Evolutionary conservation across 2,797 vertebrate species (phyloP).

Genomic region (Rhinogobio ventralis): DNA sequence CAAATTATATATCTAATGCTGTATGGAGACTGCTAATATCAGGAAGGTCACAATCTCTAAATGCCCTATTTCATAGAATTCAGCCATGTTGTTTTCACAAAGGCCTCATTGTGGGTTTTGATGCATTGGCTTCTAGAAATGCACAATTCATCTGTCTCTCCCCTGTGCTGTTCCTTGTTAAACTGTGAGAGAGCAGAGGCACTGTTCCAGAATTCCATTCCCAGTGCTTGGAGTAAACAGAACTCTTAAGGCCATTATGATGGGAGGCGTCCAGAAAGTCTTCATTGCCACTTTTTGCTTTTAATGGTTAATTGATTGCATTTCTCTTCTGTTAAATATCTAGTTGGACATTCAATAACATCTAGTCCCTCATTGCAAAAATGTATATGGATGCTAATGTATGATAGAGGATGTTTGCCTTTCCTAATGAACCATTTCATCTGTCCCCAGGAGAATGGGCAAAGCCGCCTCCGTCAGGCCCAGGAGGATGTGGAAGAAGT

Average conservation of each 20-base stretch:
- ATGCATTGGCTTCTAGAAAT: slow-evolving; percentile 14
- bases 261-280: background rate
- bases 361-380: background rate
- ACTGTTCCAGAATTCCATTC: slow-evolving; percentile 39
- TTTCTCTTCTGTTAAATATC: background rate
- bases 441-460: slow-evolving; percentile 74
- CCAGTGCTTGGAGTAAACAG: slow-evolving; percentile 3
- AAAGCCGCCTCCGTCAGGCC: slow-evolving; percentile 71
- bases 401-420: background rate
- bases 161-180: background rate
- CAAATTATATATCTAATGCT: background rate
- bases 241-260: background rate
- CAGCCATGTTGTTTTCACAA: slow-evolving; percentile 23
- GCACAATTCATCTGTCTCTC: background rate
- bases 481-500: slow-evolving; percentile 78
- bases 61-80: background rate
- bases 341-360: background rate
- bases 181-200: slow-evolving; percentile 30
- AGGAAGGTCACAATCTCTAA: background rate
- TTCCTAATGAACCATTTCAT: background rate
- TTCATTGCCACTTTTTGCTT: background rate
- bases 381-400: background rate
- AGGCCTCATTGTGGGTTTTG: slow-evolving; percentile 35
- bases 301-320: background rate
- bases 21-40: background rate